Percentiles rank a stretch among this genome's conserved stretches.
Evolutionary conservation across 2,797 vertebrate genomes (phyloP).

Genomic region (Poecile montanus): DNA sequence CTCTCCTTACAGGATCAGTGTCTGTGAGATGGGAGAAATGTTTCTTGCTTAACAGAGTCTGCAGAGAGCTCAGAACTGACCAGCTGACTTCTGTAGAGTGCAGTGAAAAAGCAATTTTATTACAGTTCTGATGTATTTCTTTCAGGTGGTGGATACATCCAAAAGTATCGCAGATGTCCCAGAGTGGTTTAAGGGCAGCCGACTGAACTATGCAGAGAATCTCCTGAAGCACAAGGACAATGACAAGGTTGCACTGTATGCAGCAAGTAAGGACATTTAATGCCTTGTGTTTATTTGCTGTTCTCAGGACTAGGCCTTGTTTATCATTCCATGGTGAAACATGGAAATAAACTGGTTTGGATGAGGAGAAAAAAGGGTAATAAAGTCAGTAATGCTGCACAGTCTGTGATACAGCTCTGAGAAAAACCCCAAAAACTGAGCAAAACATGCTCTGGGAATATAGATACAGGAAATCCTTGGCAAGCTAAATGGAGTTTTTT

Average conservation of each 20-base stretch:
- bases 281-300: neutral
- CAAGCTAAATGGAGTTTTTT: neutral
- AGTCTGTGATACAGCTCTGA: neutral
- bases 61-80: neutral
- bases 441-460: neutral
- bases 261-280: conserved; percentile 83
- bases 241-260: conserved; percentile 91
- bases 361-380: neutral
- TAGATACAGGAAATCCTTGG: neutral
- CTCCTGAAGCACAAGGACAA: conserved; percentile 89
- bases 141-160: conserved; percentile 88
- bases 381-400: neutral
- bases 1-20: neutral
- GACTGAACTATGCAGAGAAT: conserved; percentile 94
- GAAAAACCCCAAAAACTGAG: accelerated
- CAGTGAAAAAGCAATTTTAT: neutral
- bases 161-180: conserved; percentile 89
- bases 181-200: conserved; percentile 93
- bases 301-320: neutral
- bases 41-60: neutral
- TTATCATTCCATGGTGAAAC: neutral
- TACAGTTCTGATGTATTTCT: accelerated
- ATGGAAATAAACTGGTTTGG: neutral
- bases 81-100: neutral
- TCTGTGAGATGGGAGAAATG: neutral